Base-by-base conservation (phyloP, 2,797 vertebrate species). In the Phrynocephalus forsythii region DNA sequence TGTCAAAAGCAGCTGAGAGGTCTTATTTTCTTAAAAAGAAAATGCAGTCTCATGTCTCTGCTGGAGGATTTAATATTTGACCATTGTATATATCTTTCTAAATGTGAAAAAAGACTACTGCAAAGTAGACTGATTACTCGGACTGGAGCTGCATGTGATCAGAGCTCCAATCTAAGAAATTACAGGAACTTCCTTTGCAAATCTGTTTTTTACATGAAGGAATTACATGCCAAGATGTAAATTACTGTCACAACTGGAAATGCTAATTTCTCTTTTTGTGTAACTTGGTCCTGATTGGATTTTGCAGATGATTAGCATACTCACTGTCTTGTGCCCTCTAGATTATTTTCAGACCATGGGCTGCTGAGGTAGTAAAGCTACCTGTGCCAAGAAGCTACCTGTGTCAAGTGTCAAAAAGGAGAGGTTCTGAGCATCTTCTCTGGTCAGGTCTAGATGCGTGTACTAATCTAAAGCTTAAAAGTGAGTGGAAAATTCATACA, bases 41-140 rank as follows among this genome's bases (percentile, higher is more conserved):
- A 56, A 56, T 56, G 9, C 13, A 30, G n/a, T 28, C 56, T n/a
- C n/a, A 60, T 60, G 38, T n/a, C 1, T 88, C 18, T 8, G 63
- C 52, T n/a, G 81, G 7, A 68, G 69, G 6, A 63, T 22, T 81
- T 67, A 86, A 79, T 82, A 71, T 75, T 82, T 50, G 33, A 52
- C 30, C 76, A 72, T 22, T 24, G 18, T 30, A 50, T 50, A 15
- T 28, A 9, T 26, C 52, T 78, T 52, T 28, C 10, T 69, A 69
- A 28, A 26, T 28, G 24, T 33, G 77, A 33, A 5, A 82, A 86
- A 92, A 2, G 3, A 30, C 48, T n/a, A 79, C 44, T 69, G 44
- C 13, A 48, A 67, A 28, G 6, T 73, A 38, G 13, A 11, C 13
- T 56, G 16, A 5, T 72, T 77, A 16, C 77, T 44, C 82, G 72